Evolutionary conservation across 2,797 vertebrate genomes (phyloP).

Genomic region (Potorous gilbertii): DNA sequence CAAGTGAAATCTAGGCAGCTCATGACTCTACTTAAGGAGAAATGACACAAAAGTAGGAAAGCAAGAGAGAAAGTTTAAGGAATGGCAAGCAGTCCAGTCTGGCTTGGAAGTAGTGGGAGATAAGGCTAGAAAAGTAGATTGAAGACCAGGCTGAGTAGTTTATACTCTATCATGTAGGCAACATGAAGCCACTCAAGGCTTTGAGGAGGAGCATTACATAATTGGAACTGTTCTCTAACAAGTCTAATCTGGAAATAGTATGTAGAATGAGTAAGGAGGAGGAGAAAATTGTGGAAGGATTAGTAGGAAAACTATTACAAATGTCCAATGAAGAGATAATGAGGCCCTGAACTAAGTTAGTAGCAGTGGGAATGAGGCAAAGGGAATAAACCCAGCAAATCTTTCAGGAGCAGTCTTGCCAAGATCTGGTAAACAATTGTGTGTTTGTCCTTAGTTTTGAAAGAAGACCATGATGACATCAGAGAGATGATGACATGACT

Average conservation of each 20-base stretch:
- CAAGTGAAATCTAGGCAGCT: background rate
- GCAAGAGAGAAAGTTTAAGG: background rate
- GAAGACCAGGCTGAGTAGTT: background rate
- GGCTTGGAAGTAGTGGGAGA: background rate
- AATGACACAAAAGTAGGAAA: background rate
- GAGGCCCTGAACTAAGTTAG: background rate
- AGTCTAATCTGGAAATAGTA: background rate
- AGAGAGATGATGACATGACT: too few species aligned
- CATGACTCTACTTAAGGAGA: conserved; percentile 18
- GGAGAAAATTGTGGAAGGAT: background rate
- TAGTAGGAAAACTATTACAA: background rate
- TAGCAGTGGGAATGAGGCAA: background rate
- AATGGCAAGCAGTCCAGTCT: background rate
- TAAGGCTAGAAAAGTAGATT: background rate
- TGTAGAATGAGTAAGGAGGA: background rate
- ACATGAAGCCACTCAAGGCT: background rate
- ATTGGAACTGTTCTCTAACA: background rate
- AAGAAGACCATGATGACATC: too few species aligned
- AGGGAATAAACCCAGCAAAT: background rate
- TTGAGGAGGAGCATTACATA: background rate
- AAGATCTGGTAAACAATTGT: background rate
- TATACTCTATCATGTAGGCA: background rate
- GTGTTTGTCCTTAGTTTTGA: too few species aligned
- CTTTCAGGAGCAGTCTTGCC: background rate
- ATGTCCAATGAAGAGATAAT: background rate